phyloP scores from a whole-genome alignment of 2,888 invertebrate genomes.

The Leucophenga maculata region DNA sequence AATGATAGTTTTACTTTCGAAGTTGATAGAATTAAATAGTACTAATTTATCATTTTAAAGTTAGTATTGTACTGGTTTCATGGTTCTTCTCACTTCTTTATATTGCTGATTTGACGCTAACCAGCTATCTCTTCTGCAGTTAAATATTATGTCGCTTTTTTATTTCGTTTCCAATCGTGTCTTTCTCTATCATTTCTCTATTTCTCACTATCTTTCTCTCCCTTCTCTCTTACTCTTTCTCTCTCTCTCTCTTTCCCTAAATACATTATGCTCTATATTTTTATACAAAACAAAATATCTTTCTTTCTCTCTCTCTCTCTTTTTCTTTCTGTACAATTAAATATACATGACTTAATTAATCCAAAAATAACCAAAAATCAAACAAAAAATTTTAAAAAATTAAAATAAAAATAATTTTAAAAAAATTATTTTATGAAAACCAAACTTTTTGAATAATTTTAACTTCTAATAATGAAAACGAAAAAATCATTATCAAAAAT shows the following conservation, averaged over 20 bases:
- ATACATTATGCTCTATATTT: constrained; percentile 47
- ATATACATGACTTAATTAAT: constrained; percentile 33
- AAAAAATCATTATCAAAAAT: constrained; percentile 25
- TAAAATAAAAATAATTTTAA: constrained; percentile 22
- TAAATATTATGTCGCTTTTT: constrained; percentile 9
- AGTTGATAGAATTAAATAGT: too few relatives aligned
- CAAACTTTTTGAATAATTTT: constrained; percentile 2
- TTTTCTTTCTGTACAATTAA: constrained; percentile 38
- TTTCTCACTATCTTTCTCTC: background rate
- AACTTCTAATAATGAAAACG: constrained; percentile 48
- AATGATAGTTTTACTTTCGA: too few relatives aligned
- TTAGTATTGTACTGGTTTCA: too few relatives aligned
- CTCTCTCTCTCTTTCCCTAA: constrained; percentile 5
- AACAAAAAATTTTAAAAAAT: constrained; percentile 34
- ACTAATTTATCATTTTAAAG: too few relatives aligned
- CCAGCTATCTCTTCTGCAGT: constrained; percentile 20
- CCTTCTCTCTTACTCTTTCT: background rate
- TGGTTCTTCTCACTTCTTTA: constrained; percentile 6
- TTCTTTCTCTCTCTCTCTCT: constrained; percentile 52
- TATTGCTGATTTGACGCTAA: constrained; percentile 7
- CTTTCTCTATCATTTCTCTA: background rate
- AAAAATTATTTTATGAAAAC: constrained; percentile 18
- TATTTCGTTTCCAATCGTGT: constrained; percentile 5
- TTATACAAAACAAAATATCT: constrained; percentile 34
- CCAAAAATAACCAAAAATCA: constrained; percentile 36